These are phyloP conservation scores for Semaprochilodus insignis DNA, from an alignment of 2,797 vertebrate genomes.

Conservation along the genomic window DNA sequence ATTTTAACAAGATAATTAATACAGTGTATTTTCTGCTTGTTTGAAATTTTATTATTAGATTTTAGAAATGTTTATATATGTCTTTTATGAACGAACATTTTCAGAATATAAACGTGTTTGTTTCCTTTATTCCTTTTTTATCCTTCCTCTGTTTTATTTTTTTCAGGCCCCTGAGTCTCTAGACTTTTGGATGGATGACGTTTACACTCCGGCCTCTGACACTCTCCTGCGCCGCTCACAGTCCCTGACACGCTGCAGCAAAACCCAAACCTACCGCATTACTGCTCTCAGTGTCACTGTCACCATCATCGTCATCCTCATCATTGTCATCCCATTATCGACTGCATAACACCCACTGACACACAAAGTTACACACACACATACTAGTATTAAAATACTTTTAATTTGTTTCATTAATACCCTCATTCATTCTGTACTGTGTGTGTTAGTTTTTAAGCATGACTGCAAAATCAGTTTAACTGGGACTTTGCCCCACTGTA, in stretches of 20 bases:
- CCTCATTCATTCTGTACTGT: not conserved
- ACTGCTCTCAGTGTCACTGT: constrained; percentile 59
- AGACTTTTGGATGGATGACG: constrained; percentile 63
- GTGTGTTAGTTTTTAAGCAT: constrained; percentile 8
- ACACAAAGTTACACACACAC: not conserved
- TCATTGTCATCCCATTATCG: constrained; percentile 60
- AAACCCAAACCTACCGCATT: constrained; percentile 53
- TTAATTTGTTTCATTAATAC: not conserved
- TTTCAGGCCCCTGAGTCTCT: constrained; percentile 56
- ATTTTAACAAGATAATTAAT: no score
- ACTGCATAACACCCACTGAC: constrained; percentile 50
- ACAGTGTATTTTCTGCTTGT: not conserved
- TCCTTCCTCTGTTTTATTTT: not conserved
- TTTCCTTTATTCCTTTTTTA: no score
- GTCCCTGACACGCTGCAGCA: constrained; percentile 51
- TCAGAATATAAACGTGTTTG: no score
- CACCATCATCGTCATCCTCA: constrained; percentile 60
- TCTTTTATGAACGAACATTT: not conserved
- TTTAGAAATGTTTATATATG: no score
- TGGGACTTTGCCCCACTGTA: not conserved
- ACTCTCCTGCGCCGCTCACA: constrained; percentile 63
- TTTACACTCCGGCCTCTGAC: constrained; percentile 63
- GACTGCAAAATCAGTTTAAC: not conserved
- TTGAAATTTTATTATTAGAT: no score
- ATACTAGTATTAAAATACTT: not conserved